Evolutionary conservation across 2,888 invertebrate species (phyloP).

Genomic region (Myopa testacea): DNA sequence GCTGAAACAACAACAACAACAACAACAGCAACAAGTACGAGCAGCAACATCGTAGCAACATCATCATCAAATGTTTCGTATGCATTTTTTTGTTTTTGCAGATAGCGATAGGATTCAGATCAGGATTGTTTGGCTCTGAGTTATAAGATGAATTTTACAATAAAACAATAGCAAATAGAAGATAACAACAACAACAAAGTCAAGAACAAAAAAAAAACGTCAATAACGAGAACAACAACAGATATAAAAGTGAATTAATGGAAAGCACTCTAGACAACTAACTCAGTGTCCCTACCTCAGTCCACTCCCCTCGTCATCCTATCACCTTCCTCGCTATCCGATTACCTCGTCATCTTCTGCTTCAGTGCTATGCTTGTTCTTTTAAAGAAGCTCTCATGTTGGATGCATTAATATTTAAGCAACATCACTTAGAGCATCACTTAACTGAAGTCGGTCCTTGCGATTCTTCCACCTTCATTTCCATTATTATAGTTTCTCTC

Average conservation of each 20-base stretch:
- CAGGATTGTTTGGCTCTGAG: too few relatives aligned
- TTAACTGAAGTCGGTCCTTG: conserved; percentile 11
- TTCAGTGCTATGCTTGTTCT: background rate
- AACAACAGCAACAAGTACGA: background rate
- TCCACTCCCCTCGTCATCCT: background rate
- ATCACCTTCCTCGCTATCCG: background rate
- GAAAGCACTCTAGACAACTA: background rate
- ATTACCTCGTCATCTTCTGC: background rate
- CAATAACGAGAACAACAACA: background rate
- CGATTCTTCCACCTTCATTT: background rate
- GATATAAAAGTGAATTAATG: conserved; percentile 8
- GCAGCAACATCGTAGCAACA: background rate
- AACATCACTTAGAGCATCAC: conserved; percentile 30
- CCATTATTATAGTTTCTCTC: too few relatives aligned
- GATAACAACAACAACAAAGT: too few relatives aligned
- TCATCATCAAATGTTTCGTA: too few relatives aligned
- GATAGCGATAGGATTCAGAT: too few relatives aligned
- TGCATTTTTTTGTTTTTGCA: too few relatives aligned
- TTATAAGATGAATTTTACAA: too few relatives aligned
- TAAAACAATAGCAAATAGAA: too few relatives aligned
- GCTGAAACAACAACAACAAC: background rate
- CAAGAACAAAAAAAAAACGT: background rate
- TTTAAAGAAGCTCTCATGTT: conserved; percentile 13
- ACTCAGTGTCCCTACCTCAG: background rate
- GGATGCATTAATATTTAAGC: conserved; percentile 31